phyloP scores from a whole-genome alignment of 2,888 invertebrate genomes.

The Thera britannica region DNA sequence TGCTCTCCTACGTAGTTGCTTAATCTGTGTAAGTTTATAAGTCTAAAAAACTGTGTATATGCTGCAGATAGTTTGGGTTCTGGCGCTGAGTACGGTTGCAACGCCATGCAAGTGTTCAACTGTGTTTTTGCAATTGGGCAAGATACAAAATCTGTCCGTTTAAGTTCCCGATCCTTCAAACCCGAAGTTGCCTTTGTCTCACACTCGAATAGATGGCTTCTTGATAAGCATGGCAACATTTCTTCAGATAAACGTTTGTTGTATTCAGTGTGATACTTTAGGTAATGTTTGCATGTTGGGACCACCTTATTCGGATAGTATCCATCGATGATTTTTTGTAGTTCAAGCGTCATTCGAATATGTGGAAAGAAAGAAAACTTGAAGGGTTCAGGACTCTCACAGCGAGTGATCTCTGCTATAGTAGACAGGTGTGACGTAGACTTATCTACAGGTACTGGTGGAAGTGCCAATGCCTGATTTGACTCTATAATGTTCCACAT shows the following conservation, averaged over 20 bases:
- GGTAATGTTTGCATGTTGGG: conserved; percentile 2
- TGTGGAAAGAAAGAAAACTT: conserved; percentile 30
- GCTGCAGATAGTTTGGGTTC: conserved; percentile 29
- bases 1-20: conserved; percentile 16
- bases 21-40: conserved; percentile 35
- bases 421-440: conserved; percentile 49
- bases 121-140: neutral
- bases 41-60: conserved; percentile 25
- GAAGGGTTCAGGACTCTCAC: conserved; percentile 34
- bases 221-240: conserved; percentile 34
- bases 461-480: conserved; percentile 34
- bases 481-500: conserved; percentile 54
- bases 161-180: conserved; percentile 1
- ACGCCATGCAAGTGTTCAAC: conserved; percentile 41
- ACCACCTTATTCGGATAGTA: conserved; percentile 3
- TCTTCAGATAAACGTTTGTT: conserved; percentile 20
- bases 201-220: conserved; percentile 26
- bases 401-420: conserved; percentile 48
- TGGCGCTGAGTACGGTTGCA: conserved; percentile 45
- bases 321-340: conserved; percentile 43
- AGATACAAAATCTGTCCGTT: conserved; percentile 4
- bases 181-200: conserved; percentile 3
- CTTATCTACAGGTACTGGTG: conserved; percentile 41
- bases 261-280: conserved; percentile 7
- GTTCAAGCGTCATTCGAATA: conserved; percentile 32